A percentile compares a stretch with the other conserved stretches of the same genome.
phyloP scores from a whole-genome alignment of 2,797 vertebrate genomes.

The Argyrosomus regius region DNA sequence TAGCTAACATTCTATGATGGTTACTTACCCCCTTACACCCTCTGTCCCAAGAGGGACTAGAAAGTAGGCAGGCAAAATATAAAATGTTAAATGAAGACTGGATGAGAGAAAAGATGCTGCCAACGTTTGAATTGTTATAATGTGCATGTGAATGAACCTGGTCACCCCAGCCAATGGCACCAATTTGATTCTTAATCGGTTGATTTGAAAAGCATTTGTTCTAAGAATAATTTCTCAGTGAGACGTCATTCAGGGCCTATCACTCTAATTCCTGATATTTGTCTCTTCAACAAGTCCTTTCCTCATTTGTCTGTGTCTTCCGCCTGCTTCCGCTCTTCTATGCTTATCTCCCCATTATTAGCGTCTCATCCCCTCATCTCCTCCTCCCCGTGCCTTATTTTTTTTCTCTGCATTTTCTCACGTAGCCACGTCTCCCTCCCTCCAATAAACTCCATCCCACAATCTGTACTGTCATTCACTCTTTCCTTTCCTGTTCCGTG shows the following conservation, averaged over 20 bases:
- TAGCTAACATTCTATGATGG: not conserved
- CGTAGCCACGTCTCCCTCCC: conserved; percentile 22
- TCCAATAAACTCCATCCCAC: conserved; percentile 30
- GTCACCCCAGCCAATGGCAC: not conserved
- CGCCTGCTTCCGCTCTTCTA: conserved; percentile 38
- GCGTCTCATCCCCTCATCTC: conserved; percentile 27
- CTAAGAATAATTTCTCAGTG: conserved; percentile 2
- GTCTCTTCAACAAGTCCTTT: not conserved
- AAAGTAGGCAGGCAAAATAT: not conserved
- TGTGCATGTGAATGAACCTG: not conserved
- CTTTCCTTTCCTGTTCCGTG: conserved; percentile 34
- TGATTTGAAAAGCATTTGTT: conserved; percentile 45
- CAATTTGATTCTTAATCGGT: not conserved
- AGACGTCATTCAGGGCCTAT: conserved; percentile 11
- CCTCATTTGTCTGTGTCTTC: conserved; percentile 17
- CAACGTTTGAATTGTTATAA: no score
- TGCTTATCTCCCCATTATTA: conserved; percentile 56
- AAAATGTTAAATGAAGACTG: not conserved
- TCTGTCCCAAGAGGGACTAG: not conserved
- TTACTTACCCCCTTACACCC: not conserved
- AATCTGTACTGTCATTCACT: conserved; percentile 30
- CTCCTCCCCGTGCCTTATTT: conserved; percentile 12
- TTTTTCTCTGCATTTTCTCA: conserved; percentile 37
- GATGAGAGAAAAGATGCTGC: not conserved
- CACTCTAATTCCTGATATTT: conserved; percentile 35